Conservation (phyloP, 92 coral and sea anemone species). For the Micromussa lordhowensis region DNA sequence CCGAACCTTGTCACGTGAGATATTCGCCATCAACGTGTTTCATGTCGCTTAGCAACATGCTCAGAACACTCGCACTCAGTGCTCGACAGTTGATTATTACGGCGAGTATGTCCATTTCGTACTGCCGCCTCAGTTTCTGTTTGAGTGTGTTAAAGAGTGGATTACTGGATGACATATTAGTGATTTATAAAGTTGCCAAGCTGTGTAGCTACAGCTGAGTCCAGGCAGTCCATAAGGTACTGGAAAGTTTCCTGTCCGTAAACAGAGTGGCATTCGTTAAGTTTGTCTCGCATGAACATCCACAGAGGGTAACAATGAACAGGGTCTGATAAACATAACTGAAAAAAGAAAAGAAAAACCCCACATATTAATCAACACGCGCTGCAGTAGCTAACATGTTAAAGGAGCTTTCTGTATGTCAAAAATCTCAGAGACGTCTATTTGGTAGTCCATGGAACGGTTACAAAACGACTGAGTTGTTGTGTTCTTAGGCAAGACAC, state of each 20-base stretch:
- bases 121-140: not conserved
- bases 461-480: too few relatives aligned
- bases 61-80: not conserved
- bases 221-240: conserved; percentile 78
- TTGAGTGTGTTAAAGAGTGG: not conserved
- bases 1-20: not conserved
- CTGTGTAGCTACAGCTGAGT: conserved; percentile 86
- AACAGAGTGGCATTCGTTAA: conserved; percentile 75
- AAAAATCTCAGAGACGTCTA: too few relatives aligned
- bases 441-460: too few relatives aligned
- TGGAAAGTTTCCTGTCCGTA: conserved; percentile 88
- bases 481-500: too few relatives aligned
- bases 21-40: not conserved
- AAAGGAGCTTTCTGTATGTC: not conserved
- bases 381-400: not conserved
- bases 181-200: conserved; percentile 79
- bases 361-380: not conserved
- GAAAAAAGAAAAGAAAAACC: conserved; percentile 13
- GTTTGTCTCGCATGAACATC: conserved; percentile 81
- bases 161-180: conserved; percentile 3
- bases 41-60: not conserved
- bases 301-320: conserved; percentile 85
- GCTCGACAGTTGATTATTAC: not conserved
- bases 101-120: not conserved
- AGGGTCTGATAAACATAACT: conserved; percentile 88